Percentiles rank a stretch among this genome's conserved stretches.
These are phyloP conservation scores for Prosopocoilus inquinatus DNA, from an alignment of 2,888 invertebrate species.

Conservation along the genomic window DNA sequence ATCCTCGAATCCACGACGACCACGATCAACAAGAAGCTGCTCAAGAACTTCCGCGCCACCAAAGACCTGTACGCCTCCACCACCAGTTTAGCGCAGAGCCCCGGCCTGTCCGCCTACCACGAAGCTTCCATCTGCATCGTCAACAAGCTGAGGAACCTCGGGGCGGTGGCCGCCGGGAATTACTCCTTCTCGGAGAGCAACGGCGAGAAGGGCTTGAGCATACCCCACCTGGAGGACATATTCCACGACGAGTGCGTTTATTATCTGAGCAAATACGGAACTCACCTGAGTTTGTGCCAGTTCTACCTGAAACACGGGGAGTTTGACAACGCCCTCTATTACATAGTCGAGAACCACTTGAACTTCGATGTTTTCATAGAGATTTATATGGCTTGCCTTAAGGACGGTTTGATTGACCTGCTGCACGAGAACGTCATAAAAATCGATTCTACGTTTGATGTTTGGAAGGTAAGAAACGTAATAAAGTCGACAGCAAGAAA, in stretches of 20 bases:
- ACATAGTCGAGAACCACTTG: conserved; percentile 67
- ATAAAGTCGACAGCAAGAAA: too few relatives aligned
- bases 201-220: conserved; percentile 5
- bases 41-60: conserved; percentile 50
- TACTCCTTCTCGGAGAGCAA: conserved; percentile 27
- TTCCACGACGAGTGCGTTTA: conserved; percentile 72
- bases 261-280: conserved; percentile 79
- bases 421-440: conserved; percentile 64
- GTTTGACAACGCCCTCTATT: conserved; percentile 65
- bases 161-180: conserved; percentile 48
- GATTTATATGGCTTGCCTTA: conserved; percentile 69
- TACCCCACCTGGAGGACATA: conserved; percentile 17
- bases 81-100: conserved; percentile 34
- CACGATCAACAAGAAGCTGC: conserved; percentile 53
- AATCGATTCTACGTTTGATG: conserved; percentile 63
- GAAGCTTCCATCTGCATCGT: conserved; percentile 55
- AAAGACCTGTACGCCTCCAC: conserved; percentile 32
- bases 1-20: conserved; percentile 65
- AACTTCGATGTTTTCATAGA: conserved; percentile 71
- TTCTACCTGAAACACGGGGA: conserved; percentile 75
- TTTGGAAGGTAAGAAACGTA: conserved; percentile 69
- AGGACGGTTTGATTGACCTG: conserved; percentile 60
- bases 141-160: conserved; percentile 50
- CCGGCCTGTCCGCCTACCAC: conserved; percentile 36
- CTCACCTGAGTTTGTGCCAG: conserved; percentile 68